phyloP scores from a whole-genome alignment of 1,140 invertebrate genomes.

The Latrodectus geometricus region DNA sequence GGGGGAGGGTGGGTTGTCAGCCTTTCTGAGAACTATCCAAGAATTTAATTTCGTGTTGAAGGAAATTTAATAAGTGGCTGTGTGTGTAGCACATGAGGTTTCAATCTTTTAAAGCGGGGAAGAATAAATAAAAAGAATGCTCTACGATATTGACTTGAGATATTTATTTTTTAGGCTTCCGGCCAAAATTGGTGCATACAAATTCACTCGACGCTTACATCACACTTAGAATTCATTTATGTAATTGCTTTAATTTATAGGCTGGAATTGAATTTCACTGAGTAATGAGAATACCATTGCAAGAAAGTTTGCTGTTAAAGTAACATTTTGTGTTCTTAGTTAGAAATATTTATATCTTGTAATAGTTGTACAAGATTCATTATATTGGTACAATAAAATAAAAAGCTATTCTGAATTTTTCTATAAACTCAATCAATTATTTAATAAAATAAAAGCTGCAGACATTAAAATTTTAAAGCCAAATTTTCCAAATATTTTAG shows the following conservation, averaged over 20 bases:
- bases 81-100: neutral
- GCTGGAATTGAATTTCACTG: too few relatives aligned
- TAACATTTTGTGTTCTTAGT: neutral
- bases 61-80: constrained; percentile 47
- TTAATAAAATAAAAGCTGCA: too few relatives aligned
- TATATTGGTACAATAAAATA: neutral
- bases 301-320: neutral
- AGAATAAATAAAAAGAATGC: neutral
- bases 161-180: neutral
- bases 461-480: too few relatives aligned
- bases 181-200: constrained; percentile 1
- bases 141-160: neutral
- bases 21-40: constrained; percentile 31
- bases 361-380: neutral
- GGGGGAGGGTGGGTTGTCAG: neutral
- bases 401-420: neutral
- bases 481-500: too few relatives aligned
- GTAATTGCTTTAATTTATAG: neutral
- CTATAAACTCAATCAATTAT: too few relatives aligned
- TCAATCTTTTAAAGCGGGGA: constrained; percentile 10
- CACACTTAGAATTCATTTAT: neutral
- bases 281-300: neutral
- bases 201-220: neutral
- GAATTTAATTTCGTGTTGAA: constrained; percentile 38
- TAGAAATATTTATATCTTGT: neutral